Evolutionary conservation across 2,888 invertebrate genomes (phyloP).

Genomic region (Eretmocerus hayati): DNA sequence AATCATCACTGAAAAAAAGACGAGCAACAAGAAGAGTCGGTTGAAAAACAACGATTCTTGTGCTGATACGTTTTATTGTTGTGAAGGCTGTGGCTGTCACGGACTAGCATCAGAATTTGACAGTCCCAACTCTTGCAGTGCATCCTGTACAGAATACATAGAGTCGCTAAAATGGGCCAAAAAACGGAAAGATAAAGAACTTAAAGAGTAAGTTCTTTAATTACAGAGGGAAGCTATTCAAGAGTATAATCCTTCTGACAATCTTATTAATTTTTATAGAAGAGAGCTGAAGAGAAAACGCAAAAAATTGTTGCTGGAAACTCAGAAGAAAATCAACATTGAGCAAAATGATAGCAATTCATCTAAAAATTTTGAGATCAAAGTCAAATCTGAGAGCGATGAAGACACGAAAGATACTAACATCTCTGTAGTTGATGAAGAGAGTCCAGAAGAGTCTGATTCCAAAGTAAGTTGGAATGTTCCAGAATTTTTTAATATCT

Average conservation of each 20-base stretch:
- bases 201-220: constrained; percentile 18
- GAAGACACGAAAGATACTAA: constrained; percentile 42
- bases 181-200: constrained; percentile 39
- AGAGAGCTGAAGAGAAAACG: constrained; percentile 41
- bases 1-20: constrained; percentile 39
- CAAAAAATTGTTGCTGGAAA: constrained; percentile 39
- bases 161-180: constrained; percentile 38
- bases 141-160: constrained; percentile 57
- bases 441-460: constrained; percentile 33
- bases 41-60: no score
- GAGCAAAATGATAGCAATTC: no score
- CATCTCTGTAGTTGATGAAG: constrained; percentile 35
- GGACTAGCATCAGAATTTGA: constrained; percentile 79
- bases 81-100: constrained; percentile 78
- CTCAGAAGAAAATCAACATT: no score
- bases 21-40: constrained; percentile 39
- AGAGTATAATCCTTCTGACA: constrained; percentile 2
- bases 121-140: constrained; percentile 69
- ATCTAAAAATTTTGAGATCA: no score
- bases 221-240: background rate
- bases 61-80: constrained; percentile 67
- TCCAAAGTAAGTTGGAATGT: constrained; percentile 36
- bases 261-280: constrained; percentile 11
- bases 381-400: constrained; percentile 37
- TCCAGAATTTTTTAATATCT: constrained; percentile 1